Percentiles rank a stretch among this genome's conserved stretches.
phyloP scores from a whole-genome alignment of 2,797 vertebrate genomes.

The Microtus agrestis region DNA sequence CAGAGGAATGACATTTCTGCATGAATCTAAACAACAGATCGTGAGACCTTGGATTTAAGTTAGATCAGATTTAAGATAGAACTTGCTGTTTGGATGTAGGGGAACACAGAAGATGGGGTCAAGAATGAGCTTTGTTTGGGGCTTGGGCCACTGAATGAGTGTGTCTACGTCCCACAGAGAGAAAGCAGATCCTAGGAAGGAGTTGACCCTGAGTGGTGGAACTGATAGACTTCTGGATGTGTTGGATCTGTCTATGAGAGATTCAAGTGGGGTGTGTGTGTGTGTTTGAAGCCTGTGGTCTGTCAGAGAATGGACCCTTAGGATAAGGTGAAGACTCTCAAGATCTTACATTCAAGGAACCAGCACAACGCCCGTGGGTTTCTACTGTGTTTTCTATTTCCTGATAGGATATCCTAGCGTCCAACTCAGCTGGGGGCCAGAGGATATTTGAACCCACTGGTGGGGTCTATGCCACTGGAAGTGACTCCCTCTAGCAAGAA shows the following conservation, averaged over 20 bases:
- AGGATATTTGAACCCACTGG: background rate
- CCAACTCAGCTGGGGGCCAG: background rate
- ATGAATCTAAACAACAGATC: background rate
- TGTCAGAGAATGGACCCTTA: constrained; percentile 32
- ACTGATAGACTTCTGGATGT: background rate
- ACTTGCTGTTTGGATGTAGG: background rate
- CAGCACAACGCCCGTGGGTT: background rate
- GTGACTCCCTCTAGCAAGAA: background rate
- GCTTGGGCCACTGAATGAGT: background rate
- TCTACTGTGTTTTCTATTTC: background rate
- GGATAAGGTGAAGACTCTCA: background rate
- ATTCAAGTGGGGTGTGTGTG: background rate
- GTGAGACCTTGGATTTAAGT: background rate
- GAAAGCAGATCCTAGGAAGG: background rate
- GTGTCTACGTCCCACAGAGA: background rate
- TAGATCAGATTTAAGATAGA: background rate
- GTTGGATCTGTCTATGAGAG: background rate
- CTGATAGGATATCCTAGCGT: background rate
- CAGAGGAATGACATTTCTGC: background rate
- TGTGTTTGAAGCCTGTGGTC: background rate
- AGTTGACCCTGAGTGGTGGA: background rate
- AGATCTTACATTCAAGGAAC: background rate
- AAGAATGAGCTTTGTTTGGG: background rate
- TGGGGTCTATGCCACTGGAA: background rate
- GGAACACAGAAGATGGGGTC: background rate